phyloP scores from a whole-genome alignment of 2,113 vertebrate species.

The Irena cyanogastra region DNA sequence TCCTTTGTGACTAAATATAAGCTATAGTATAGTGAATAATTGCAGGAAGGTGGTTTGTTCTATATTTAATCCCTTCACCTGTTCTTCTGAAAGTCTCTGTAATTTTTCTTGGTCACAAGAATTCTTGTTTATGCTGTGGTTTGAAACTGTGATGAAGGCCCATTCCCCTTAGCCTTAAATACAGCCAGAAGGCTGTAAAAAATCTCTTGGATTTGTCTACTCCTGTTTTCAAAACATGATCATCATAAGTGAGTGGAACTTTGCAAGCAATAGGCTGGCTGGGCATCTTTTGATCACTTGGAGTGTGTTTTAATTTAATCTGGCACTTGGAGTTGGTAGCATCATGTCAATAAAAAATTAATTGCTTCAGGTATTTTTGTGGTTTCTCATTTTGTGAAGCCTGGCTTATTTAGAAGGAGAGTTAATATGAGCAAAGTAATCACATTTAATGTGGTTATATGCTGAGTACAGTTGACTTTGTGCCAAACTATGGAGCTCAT shows the following conservation, averaged over 20 bases:
- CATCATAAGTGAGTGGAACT: not conserved
- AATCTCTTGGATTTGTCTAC: conserved; percentile 26
- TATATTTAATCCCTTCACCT: not conserved
- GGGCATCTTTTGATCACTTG: conserved; percentile 32
- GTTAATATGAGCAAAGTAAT: not conserved
- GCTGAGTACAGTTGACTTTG: not conserved
- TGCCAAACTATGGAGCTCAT: not conserved
- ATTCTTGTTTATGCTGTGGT: not conserved
- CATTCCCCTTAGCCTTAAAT: not conserved
- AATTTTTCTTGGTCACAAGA: not conserved
- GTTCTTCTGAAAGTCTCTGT: not conserved
- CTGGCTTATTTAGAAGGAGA: not conserved
- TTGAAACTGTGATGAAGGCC: conserved; percentile 2
- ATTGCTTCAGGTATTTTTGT: conserved; percentile 41
- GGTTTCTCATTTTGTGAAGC: conserved; percentile 8
- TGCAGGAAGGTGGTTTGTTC: not conserved
- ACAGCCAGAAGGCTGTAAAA: conserved; percentile 9
- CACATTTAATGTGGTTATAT: not conserved
- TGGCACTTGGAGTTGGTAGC: conserved; percentile 10
- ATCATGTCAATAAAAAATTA: conserved; percentile 24
- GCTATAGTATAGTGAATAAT: not conserved
- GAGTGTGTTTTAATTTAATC: conserved; percentile 40
- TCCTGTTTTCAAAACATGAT: not conserved
- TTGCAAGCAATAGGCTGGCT: not conserved
- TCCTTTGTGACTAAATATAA: not conserved